These are phyloP conservation scores for Melanargia galathea DNA, from an alignment of 2,888 invertebrate species.

Conservation along the genomic window DNA sequence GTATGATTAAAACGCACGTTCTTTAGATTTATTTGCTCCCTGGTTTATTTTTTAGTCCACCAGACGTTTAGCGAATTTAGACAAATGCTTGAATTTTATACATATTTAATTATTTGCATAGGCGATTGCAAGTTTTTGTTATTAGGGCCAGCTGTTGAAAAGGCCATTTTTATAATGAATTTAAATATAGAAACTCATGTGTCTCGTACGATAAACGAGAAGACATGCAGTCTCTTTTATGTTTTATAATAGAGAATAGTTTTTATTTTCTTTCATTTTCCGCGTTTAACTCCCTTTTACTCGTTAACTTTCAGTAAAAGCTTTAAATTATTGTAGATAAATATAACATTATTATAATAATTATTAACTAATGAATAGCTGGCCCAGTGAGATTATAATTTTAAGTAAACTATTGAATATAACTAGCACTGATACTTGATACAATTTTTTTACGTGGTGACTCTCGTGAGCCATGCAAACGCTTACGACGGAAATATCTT, in stretches of 20 bases:
- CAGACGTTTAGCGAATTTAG: conserved; percentile 42
- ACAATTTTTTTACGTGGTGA: conserved; percentile 16
- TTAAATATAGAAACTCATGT: conserved; percentile 48
- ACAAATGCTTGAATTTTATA: conserved; percentile 37
- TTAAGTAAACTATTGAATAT: conserved; percentile 35
- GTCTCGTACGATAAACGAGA: conserved; percentile 46
- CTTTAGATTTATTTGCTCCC: too few species aligned
- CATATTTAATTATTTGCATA: conserved; percentile 31
- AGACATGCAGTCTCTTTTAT: conserved; percentile 45
- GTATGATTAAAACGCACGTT: too few species aligned
- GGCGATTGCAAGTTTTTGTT: conserved; percentile 39
- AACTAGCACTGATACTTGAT: conserved; percentile 31
- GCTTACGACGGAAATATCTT: conserved; percentile 15
- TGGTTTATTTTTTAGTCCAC: too few species aligned
- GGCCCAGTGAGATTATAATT: conserved; percentile 66
- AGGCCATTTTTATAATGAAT: conserved; percentile 35
- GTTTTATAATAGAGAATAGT: conserved; percentile 9
- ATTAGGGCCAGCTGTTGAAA: conserved; percentile 51
- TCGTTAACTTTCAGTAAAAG: conserved; percentile 39
- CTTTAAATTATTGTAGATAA: conserved; percentile 55
- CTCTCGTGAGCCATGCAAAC: conserved; percentile 2
- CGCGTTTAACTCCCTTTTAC: conserved; percentile 22
- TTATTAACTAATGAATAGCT: conserved; percentile 54
- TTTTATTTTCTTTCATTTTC: conserved; percentile 33
- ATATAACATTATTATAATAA: conserved; percentile 38